Evolutionary conservation across 2,113 vertebrate genomes (phyloP).

Genomic region (Chionodraco myersi): DNA sequence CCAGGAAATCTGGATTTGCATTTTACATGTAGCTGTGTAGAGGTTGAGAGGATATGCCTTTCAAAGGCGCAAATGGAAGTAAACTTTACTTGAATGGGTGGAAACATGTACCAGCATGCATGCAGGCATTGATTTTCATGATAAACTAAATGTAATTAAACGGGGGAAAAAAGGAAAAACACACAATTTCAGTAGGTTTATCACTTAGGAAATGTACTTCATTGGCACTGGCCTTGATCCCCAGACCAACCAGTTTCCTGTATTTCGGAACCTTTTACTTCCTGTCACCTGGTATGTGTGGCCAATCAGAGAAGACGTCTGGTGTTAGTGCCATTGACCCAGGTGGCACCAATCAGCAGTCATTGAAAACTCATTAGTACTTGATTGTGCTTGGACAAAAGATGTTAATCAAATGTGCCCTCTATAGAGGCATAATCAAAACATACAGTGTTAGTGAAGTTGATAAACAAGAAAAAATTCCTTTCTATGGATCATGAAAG

Average conservation of each 20-base stretch:
- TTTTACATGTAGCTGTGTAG: background rate
- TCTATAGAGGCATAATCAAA: background rate
- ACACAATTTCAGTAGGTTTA: background rate
- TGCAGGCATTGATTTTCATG: background rate
- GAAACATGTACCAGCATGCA: background rate
- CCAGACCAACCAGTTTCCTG: background rate
- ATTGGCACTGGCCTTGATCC: background rate
- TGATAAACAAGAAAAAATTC: background rate
- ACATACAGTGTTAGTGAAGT: background rate
- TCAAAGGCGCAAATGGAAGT: background rate
- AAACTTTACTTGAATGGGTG: background rate
- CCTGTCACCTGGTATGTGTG: background rate
- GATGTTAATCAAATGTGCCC: background rate
- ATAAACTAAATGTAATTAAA: background rate
- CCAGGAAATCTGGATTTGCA: background rate
- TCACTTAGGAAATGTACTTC: background rate
- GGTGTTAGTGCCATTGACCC: background rate
- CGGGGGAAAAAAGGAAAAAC: background rate
- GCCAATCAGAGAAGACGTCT: slow-evolving; percentile 1
- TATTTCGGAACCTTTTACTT: background rate
- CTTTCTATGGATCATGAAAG: background rate
- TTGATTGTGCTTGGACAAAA: background rate
- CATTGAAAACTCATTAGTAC: background rate
- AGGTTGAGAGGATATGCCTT: background rate
- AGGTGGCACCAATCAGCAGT: background rate